Percentiles rank a stretch among this genome's conserved stretches.
These are phyloP conservation scores for Malurus alboscapulatus DNA, from an alignment of 2,113 vertebrate genomes.

Conservation along the genomic window DNA sequence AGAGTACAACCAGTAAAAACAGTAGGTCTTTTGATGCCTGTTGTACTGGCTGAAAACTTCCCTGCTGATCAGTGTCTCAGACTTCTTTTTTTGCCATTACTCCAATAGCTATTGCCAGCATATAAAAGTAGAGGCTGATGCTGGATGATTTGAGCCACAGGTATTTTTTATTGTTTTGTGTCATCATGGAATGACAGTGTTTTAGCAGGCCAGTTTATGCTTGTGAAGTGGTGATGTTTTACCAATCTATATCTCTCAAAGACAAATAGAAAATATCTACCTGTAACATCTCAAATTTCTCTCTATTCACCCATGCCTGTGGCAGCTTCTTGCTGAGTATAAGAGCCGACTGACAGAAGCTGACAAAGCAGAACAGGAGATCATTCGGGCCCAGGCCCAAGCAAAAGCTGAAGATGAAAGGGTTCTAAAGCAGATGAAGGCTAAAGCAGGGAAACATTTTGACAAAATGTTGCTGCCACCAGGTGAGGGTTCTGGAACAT, in stretches of 20 bases:
- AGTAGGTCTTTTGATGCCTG: neutral
- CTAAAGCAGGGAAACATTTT: constrained; percentile 22
- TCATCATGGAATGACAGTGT: neutral
- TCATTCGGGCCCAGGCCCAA: constrained; percentile 77
- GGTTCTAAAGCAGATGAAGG: constrained; percentile 39
- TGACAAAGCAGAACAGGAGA: constrained; percentile 80
- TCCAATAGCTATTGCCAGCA: neutral
- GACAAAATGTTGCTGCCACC: constrained; percentile 67
- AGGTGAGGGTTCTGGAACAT: constrained; percentile 71
- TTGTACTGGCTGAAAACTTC: neutral
- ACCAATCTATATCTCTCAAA: neutral
- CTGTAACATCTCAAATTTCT: neutral
- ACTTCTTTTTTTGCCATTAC: neutral
- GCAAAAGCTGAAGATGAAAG: constrained; percentile 74
- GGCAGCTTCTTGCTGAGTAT: constrained; percentile 77
- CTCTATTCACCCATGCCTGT: fast-evolving
- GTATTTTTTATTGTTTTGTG: neutral
- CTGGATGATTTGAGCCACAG: neutral
- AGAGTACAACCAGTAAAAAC: neutral
- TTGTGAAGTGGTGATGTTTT: neutral
- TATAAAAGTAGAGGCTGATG: neutral
- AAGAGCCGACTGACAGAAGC: constrained; percentile 66
- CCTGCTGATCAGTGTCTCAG: neutral
- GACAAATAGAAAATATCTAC: neutral
- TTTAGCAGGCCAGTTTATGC: neutral